A percentile compares a stretch with the other conserved stretches of the same genome.
These are phyloP conservation scores for Andricus curvator DNA, from an alignment of 2,888 invertebrate species.

Conservation along the genomic window DNA sequence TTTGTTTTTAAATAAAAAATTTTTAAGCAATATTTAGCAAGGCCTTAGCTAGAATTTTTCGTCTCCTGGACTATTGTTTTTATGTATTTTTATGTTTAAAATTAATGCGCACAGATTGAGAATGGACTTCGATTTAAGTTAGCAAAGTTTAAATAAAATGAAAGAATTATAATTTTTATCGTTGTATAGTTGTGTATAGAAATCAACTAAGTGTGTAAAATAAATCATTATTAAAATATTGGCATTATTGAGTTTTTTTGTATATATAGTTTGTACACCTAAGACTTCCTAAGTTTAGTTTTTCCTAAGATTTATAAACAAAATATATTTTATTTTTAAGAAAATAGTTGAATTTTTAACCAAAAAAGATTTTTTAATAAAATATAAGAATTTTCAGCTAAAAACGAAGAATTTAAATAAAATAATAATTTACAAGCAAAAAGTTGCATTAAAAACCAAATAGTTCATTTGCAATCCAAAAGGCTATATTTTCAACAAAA, in stretches of 20 bases:
- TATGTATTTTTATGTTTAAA: neutral
- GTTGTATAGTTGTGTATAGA: conserved; percentile 78
- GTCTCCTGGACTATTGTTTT: neutral
- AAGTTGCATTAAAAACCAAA: too few species aligned
- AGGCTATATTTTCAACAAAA: too few species aligned
- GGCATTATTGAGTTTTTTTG: conserved; percentile 19
- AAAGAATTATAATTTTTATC: conserved; percentile 73
- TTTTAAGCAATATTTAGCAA: neutral
- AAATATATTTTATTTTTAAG: too few species aligned
- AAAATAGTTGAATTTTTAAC: too few species aligned
- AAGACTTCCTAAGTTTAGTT: too few species aligned
- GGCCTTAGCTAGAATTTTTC: neutral
- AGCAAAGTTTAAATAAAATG: conserved; percentile 42
- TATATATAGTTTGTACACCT: neutral
- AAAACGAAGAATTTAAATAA: too few species aligned
- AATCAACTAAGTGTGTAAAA: conserved; percentile 76
- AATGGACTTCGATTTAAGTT: conserved; percentile 11
- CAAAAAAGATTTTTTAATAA: too few species aligned
- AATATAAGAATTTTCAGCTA: too few species aligned
- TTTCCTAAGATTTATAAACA: too few species aligned
- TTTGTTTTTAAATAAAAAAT: neutral
- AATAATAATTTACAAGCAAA: too few species aligned
- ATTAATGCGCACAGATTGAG: neutral
- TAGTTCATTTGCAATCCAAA: too few species aligned
- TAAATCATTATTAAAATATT: conserved; percentile 70